Evolutionary conservation across 1,140 invertebrate genomes (phyloP).

Genomic region (Caerostris darwini): DNA sequence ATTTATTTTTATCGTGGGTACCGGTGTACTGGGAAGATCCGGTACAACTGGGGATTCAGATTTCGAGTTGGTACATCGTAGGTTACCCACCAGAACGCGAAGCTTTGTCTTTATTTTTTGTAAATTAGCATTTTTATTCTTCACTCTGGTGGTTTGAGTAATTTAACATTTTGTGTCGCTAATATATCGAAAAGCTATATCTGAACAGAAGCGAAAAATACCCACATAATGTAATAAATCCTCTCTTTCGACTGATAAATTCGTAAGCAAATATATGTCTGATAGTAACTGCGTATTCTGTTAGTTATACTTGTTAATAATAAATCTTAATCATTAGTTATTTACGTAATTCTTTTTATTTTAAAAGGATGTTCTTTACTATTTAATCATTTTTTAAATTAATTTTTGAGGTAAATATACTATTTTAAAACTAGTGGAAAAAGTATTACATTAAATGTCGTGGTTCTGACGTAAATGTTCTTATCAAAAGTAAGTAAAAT

Average conservation of each 20-base stretch:
- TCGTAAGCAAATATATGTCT: neutral
- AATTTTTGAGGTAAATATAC: too few relatives aligned
- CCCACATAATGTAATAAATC: neutral
- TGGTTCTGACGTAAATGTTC: too few relatives aligned
- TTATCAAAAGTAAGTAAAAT: too few relatives aligned
- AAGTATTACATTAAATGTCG: too few relatives aligned
- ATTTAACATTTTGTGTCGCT: neutral
- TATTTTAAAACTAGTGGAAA: too few relatives aligned
- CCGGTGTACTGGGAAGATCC: neutral
- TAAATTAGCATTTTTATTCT: neutral
- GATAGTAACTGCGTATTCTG: too few relatives aligned
- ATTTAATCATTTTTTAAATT: too few relatives aligned
- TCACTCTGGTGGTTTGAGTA: neutral
- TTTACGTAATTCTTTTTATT: too few relatives aligned
- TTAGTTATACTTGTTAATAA: too few relatives aligned
- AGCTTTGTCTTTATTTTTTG: neutral
- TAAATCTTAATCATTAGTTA: too few relatives aligned
- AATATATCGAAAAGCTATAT: neutral
- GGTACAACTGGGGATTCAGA: neutral
- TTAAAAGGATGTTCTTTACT: too few relatives aligned
- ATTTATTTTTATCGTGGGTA: slow-evolving; percentile 1
- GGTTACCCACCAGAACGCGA: neutral
- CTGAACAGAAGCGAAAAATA: neutral
- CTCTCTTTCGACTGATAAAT: neutral
- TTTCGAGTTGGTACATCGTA: neutral